Evolutionary conservation across 2,113 vertebrate genomes (phyloP), one percentile per base, ranked within the genome.

Genomic region (Hippocampus mohnikei): DNA sequence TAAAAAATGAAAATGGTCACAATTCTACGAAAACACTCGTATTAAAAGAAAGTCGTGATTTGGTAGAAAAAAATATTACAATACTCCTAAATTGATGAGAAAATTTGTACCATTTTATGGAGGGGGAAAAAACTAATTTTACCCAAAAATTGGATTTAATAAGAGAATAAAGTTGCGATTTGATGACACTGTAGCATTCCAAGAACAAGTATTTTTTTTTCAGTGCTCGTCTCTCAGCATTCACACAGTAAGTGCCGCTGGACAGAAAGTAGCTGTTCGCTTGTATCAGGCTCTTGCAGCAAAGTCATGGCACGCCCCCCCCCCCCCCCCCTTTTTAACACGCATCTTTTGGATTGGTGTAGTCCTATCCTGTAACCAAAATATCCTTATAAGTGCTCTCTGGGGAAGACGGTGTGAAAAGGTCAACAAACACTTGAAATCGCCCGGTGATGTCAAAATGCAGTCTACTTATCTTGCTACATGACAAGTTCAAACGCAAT

Each of bases 331-430:
- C n/a, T n/a, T n/a, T n/a, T n/a, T n/a, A 13, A 5, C 52, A 58
- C 55, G 5, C 7, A 58, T 25, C 23, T 15, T 3, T 58, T 58
- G 27, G 4, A 58, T 58, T 58, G 10, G 10, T 25, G 53, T 55
- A 11, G 18, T 77, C 78, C 83, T 88, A 79, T 79, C 87, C 83
- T 84, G 82, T 60, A 58, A 72, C 61, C 71, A 84, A 78, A 88
- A 86, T 84, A 63, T 71, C n/a, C 52, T 62, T 80, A n/a, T 84
- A 89, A 91, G 90, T 91, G 89, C 89, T 76, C 8, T 42, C 25
- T 3, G 16, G 62, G 41, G 55, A 27, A 58, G 23, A 58, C 15
- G 62, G 5, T 64, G 33, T 64, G 21, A n/a, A n/a, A 63, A n/a
- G 18, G 16, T 29, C 59, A 8, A 3, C 10, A 40, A 15, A 29